Conservation (phyloP, 2,888 invertebrate genomes). For the Trichopria drosophilae region DNA sequence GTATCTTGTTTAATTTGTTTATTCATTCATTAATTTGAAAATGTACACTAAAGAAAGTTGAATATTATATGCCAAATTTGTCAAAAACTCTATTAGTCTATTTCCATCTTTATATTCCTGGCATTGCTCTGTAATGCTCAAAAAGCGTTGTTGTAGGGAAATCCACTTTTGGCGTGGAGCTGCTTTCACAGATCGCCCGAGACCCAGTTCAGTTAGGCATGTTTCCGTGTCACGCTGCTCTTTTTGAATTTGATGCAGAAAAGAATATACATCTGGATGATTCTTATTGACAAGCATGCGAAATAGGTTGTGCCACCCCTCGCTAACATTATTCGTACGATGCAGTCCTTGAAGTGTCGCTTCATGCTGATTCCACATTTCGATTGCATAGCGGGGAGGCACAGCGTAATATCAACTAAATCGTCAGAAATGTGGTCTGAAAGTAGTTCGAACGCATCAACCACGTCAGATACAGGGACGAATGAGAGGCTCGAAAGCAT, state of each 20-base stretch:
- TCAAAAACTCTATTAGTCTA: no score
- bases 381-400: slow-evolving; percentile 7
- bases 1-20: no score
- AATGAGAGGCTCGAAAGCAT: slow-evolving; percentile 6
- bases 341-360: slow-evolving; percentile 6
- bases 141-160: slow-evolving; percentile 2
- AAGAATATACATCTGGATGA: slow-evolving; percentile 7
- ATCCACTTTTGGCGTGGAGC: slow-evolving; percentile 5
- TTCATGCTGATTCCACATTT: slow-evolving; percentile 14
- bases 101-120: neutral
- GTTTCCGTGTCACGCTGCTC: slow-evolving; percentile 5
- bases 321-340: slow-evolving; percentile 12
- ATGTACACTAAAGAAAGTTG: no score
- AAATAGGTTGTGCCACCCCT: slow-evolving; percentile 15
- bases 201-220: neutral
- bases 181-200: slow-evolving; percentile 5
- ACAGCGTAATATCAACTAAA: slow-evolving; percentile 2
- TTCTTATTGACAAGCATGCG: slow-evolving; percentile 7
- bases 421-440: neutral
- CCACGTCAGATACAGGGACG: slow-evolving; percentile 7
- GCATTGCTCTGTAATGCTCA: neutral
- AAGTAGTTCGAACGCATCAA: slow-evolving; percentile 3
- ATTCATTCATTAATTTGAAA: no score
- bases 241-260: slow-evolving; percentile 1
- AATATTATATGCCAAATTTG: no score